Conservation (phyloP, 2,888 invertebrate species). For the Seira ritae region DNA sequence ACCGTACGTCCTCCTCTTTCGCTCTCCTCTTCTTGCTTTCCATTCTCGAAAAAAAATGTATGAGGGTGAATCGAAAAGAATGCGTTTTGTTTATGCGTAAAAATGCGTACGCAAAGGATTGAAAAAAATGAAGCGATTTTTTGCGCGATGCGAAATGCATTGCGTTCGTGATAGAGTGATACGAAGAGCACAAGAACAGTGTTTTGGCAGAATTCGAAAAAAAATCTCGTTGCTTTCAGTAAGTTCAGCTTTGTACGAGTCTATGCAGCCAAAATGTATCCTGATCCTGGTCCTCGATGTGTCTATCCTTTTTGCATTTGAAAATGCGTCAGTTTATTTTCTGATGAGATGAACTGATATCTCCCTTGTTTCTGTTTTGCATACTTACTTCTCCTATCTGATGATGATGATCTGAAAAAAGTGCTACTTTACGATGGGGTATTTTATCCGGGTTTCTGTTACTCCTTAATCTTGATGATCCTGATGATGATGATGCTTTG, state of each 20-base stretch:
- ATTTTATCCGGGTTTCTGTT: slow-evolving; percentile 8
- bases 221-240: neutral
- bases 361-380: slow-evolving; percentile 43
- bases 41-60: neutral
- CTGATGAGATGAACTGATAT: slow-evolving; percentile 32
- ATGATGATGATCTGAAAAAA: neutral
- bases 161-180: neutral
- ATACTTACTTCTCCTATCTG: slow-evolving; percentile 42
- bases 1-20: slow-evolving; percentile 1
- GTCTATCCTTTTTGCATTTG: neutral
- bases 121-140: too few relatives aligned
- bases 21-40: neutral
- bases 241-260: neutral
- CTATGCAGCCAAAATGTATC: slow-evolving; percentile 6
- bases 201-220: slow-evolving; percentile 7
- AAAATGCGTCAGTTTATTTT: slow-evolving; percentile 21
- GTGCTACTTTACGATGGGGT: neutral
- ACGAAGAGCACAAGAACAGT: too few relatives aligned
- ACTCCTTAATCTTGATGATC: neutral
- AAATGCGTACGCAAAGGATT: slow-evolving; percentile 27
- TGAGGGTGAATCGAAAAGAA: slow-evolving; percentile 25
- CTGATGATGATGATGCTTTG: too few relatives aligned
- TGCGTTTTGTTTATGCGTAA: slow-evolving; percentile 58
- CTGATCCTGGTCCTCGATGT: neutral
- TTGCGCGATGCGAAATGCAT: slow-evolving; percentile 15